Evolutionary conservation across 2,888 invertebrate genomes (phyloP), one percentile per base, ranked within the genome.

Genomic region (Erebia epiphron): DNA sequence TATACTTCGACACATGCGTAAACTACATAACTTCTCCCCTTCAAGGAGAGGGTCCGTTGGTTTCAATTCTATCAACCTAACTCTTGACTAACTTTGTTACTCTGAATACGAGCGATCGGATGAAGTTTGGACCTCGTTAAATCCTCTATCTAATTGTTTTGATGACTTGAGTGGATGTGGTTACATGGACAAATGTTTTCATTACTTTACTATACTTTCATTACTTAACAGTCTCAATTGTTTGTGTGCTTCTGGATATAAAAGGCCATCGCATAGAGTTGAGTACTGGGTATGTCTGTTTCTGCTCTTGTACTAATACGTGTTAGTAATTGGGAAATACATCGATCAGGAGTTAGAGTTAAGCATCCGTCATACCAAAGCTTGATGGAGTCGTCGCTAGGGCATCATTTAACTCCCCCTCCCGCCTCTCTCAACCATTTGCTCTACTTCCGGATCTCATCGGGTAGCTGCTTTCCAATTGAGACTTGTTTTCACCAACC

Each of bases 391-490:
- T 41, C 26, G 35, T 35, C 16, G 52, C 64, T 64, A 7, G 52
- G 41, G 52, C 54, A 26, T 54, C 64, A 46, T 49, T 67, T 16
- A 10, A 41, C 41, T 35, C 41, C 60, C 41, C 41, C 13, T 2
- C 60, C 41, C 60, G 16, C 41, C 46, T 11, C 13, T 60, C 35
- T 41, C 41, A 41, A 41, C n/a, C 60, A 49, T 46, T 21, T 26
- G 21, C 62, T 43, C 21, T 49, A 18, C 58, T 35, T 26, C 16
- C 49, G 58, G 41, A 67, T 54, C 49, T 68, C 69, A 50, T 52
- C 83, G 82, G 86, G 80, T 87, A 84, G 83, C 79, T 82, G 86
- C 84, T 77, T 83, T 83, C 83, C 82, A 86, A 86, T 87, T 86
- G 83, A 80, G 85, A 82, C 79, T 79, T 77, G 79, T 82, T 81